Evolutionary conservation across 1,140 invertebrate species (phyloP).

Genomic region (Dreissena polymorpha): DNA sequence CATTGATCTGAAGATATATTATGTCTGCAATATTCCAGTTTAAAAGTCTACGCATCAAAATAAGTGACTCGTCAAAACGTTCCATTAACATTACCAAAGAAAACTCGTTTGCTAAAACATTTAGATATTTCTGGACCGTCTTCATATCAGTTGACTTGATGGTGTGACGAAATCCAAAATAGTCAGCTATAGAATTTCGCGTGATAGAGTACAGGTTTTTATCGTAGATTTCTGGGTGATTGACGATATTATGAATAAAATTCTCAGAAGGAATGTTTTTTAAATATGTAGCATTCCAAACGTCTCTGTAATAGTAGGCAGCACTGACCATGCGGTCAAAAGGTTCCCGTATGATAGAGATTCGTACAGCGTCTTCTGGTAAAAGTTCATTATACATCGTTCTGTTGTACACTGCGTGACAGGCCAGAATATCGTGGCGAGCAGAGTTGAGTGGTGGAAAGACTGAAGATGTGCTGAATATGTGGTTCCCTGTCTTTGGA

Average conservation of each 20-base stretch:
- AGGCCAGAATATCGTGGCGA: slow-evolving; percentile 59
- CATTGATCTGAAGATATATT: slow-evolving; percentile 58
- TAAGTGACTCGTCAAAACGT: slow-evolving; percentile 81
- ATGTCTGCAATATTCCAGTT: slow-evolving; percentile 80
- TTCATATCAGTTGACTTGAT: slow-evolving; percentile 4
- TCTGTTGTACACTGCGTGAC: slow-evolving; percentile 52
- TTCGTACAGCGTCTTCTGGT: slow-evolving; percentile 55
- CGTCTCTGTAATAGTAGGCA: slow-evolving; percentile 57
- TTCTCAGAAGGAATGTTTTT: slow-evolving; percentile 33
- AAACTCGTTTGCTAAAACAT: slow-evolving; percentile 68
- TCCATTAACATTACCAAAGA: slow-evolving; percentile 81
- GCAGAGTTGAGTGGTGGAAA: slow-evolving; percentile 13
- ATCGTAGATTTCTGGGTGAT: slow-evolving; percentile 20
- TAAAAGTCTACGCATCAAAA: slow-evolving; percentile 79
- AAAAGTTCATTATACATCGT: slow-evolving; percentile 42
- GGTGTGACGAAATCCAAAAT: slow-evolving; percentile 18
- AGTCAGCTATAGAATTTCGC: slow-evolving; percentile 19
- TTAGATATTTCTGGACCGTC: slow-evolving; percentile 35
- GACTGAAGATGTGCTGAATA: not conserved
- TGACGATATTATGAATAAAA: slow-evolving; percentile 33
- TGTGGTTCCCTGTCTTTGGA: slow-evolving; percentile 62
- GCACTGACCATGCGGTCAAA: slow-evolving; percentile 57
- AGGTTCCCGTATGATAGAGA: slow-evolving; percentile 64
- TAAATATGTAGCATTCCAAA: slow-evolving; percentile 11
- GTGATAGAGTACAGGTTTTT: not conserved